Evolutionary conservation across 2,888 invertebrate genomes (phyloP), one percentile per base, ranked within the genome.

Genomic region (Tenthredo livida): DNA sequence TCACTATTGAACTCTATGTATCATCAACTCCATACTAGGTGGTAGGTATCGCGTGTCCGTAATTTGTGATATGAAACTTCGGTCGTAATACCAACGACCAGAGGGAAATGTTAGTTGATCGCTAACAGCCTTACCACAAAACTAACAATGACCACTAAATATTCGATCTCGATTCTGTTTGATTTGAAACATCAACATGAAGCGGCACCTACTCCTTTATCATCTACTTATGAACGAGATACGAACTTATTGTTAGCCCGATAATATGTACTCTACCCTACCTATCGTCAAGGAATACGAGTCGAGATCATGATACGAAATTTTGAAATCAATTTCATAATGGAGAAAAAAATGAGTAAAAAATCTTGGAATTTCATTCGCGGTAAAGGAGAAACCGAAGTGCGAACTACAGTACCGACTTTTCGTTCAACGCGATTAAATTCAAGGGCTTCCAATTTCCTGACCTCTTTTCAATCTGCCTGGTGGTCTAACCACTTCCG

Each of bases 401-500:
- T 29, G 12, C 40, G 70, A 21, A 17, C 17, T 37, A 12, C n/a
- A 29, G 40, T 65, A 47, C 47, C 29, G 47, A 83, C 9, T 67
- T 83, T 29, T 47, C 83, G 83, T 67, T 67, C 70, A 47, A 83
- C 47, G 15, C 83, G 70, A 83, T 83, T 70, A 67, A 70, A 65
- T 70, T 83, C 83, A 25, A 83, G 83, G 29, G 83, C 83, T 83
- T 83, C 29, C 83, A 83, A 67, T 83, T 83, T 83, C 67, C 83
- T 83, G 83, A 83, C 83, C 83, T 83, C 67, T 83, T 83, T 70
- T 67, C 83, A 83, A 83, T 83, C 83, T 83, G 67, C 83, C 83
- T 47, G 83, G 83, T 83, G 83, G 83, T 83, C 67, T 70, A 83
- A 83, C 83, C 83, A 83, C 83, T 83, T 83, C 83, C 83, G 83